phyloP scores from a whole-genome alignment of 2,113 vertebrate genomes.

The Eptesicus fuscus region DNA sequence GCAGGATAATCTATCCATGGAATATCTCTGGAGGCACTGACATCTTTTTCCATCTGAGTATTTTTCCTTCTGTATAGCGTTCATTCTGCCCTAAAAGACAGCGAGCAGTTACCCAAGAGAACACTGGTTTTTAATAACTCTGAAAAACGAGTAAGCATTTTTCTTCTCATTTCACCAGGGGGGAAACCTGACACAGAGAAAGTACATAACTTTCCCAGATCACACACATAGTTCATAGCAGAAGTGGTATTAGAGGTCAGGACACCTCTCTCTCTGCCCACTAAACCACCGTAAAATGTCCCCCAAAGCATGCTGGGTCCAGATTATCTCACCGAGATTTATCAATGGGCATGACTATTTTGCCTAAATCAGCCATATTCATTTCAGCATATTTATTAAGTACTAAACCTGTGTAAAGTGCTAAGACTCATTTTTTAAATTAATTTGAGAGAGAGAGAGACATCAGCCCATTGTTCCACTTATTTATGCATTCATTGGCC shows the following conservation, averaged over 20 bases:
- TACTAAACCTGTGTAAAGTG: background rate
- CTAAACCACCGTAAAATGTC: background rate
- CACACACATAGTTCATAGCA: constrained; percentile 18
- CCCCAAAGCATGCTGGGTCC: background rate
- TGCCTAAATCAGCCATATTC: background rate
- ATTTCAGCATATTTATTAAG: background rate
- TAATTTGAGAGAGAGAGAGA: background rate
- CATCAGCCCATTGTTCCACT: background rate
- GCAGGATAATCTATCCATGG: constrained; percentile 25
- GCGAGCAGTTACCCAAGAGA: background rate
- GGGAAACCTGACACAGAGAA: constrained; percentile 37
- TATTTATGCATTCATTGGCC: background rate
- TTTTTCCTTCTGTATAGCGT: constrained; percentile 23
- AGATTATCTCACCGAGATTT: background rate
- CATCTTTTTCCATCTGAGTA: constrained; percentile 15
- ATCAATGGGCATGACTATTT: background rate
- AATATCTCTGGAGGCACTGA: background rate
- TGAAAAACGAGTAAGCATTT: constrained; percentile 37
- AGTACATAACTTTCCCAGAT: constrained; percentile 44
- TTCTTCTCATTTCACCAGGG: constrained; percentile 13
- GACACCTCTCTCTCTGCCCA: background rate
- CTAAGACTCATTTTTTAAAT: background rate
- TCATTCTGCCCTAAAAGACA: constrained; percentile 24
- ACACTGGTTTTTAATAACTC: constrained; percentile 45
- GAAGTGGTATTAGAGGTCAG: constrained; percentile 6